Evolutionary conservation across 1,140 invertebrate genomes (phyloP).

Genomic region (Bradysia coprophila): DNA sequence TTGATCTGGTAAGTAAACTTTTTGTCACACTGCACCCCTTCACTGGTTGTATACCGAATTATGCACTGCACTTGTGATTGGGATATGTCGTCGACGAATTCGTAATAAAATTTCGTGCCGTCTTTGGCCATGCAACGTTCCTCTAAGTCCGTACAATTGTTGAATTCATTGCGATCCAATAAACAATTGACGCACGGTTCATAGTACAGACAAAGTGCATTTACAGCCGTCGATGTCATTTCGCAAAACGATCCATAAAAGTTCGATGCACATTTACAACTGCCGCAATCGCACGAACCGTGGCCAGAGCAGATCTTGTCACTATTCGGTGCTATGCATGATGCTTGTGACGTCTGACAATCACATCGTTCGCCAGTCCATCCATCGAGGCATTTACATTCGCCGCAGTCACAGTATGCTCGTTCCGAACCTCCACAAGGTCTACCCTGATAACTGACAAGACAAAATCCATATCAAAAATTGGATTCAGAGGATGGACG

Average conservation of each 20-base stretch:
- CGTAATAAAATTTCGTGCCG: slow-evolving; percentile 5
- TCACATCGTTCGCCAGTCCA: slow-evolving; percentile 66
- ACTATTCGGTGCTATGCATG: slow-evolving; percentile 16
- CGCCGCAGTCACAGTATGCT: slow-evolving; percentile 54
- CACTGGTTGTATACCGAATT: slow-evolving; percentile 23
- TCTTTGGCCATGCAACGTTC: slow-evolving; percentile 12
- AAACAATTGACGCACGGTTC: slow-evolving; percentile 17
- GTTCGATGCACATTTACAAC: slow-evolving; percentile 38
- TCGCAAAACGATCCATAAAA: slow-evolving; percentile 17
- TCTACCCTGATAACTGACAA: background rate
- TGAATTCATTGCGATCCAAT: background rate
- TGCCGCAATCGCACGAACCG: slow-evolving; percentile 46
- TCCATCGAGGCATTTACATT: slow-evolving; percentile 49
- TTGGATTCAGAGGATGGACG: background rate
- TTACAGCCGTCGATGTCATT: slow-evolving; percentile 14
- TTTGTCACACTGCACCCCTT: slow-evolving; percentile 27
- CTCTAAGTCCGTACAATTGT: slow-evolving; percentile 10
- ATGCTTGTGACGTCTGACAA: slow-evolving; percentile 28
- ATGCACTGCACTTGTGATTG: slow-evolving; percentile 7
- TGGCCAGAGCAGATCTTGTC: slow-evolving; percentile 44
- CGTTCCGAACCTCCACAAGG: slow-evolving; percentile 28
- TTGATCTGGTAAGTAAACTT: slow-evolving; percentile 27
- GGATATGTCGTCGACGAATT: background rate
- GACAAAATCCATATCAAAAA: background rate
- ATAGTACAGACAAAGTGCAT: slow-evolving; percentile 19